Evolutionary conservation across 1,140 invertebrate genomes (phyloP), one percentile per base, ranked within the genome.

Genomic region (Chionoecetes opilio): DNA sequence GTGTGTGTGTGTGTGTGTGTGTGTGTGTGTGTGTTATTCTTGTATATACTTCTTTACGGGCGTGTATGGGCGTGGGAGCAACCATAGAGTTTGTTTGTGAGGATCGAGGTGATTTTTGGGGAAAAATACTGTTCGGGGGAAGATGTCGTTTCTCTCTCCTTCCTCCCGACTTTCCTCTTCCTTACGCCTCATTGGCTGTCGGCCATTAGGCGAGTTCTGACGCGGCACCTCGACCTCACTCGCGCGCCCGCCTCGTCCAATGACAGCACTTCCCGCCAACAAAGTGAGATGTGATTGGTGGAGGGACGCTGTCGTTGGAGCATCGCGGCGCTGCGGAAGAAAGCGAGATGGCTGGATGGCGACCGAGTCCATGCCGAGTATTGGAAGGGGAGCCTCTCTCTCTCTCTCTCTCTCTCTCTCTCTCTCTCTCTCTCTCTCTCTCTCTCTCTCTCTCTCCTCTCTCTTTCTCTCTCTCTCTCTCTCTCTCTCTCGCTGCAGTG

Each of bases 211-310:
- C 53, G 89, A 85, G 93, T 94, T 91, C 88, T 94, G 93, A 94
- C 88, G 93, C 63, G 93, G 88, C 93, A n/a, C 63, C 85, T 34
- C 93, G 88, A 91, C 88, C 93, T 91, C 17, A 29, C 75, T 34
- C 93, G 88, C 86, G 86, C 75, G 88, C 63, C 17, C 63, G 93
- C 75, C 75, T 91, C 93, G 41, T 3, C 93, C 93, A 94, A 94
- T 94, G 93, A 94, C 93, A 91, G 89, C 75, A 84, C 91, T 91
- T 94, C 93, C 88, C 93, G 93, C 93, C 93, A 91, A 94, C 93
- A 53, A 91, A 91, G 93, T 91, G 93, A 91, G 63, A 85, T 91
- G 53, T 94, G 93, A 94, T 94, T 94, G 93, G 93, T 91, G 88
- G 82, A 91, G 82, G 93, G 26, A 21, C 93, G 17, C 53, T 31